Evolutionary conservation across 2,888 invertebrate genomes (phyloP).

Genomic region (Lithophane leautieri): DNA sequence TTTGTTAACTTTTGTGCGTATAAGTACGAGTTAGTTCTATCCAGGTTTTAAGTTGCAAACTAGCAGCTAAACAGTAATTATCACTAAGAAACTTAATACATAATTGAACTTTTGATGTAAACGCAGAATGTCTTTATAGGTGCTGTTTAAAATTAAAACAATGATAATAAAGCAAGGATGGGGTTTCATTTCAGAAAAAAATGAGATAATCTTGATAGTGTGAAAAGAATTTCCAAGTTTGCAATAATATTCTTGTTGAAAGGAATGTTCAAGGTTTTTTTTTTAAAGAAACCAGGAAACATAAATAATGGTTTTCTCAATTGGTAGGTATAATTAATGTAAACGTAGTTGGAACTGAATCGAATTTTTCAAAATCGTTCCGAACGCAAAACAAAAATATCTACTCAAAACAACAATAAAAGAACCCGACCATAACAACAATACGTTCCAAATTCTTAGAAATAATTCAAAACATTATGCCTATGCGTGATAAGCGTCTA

Average conservation of each 20-base stretch:
- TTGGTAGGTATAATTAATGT: background rate
- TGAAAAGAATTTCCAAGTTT: background rate
- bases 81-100: too few species aligned
- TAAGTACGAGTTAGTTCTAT: too few species aligned
- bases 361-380: slow-evolving; percentile 1
- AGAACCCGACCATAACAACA: background rate
- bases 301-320: background rate
- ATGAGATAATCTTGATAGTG: too few species aligned
- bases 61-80: too few species aligned
- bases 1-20: too few species aligned
- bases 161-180: background rate
- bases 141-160: background rate
- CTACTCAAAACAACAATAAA: background rate
- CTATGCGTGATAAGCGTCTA: slow-evolving; percentile 24
- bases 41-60: too few species aligned
- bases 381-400: background rate
- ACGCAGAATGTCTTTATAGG: background rate
- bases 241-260: too few species aligned
- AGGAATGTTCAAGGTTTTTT: too few species aligned
- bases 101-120: background rate
- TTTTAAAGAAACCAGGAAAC: background rate
- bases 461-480: slow-evolving; percentile 15
- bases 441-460: slow-evolving; percentile 7
- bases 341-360: background rate
- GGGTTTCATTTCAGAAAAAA: background rate